Evolutionary conservation across 2,888 invertebrate genomes (phyloP).

Genomic region (Tricholauxania praeusta): DNA sequence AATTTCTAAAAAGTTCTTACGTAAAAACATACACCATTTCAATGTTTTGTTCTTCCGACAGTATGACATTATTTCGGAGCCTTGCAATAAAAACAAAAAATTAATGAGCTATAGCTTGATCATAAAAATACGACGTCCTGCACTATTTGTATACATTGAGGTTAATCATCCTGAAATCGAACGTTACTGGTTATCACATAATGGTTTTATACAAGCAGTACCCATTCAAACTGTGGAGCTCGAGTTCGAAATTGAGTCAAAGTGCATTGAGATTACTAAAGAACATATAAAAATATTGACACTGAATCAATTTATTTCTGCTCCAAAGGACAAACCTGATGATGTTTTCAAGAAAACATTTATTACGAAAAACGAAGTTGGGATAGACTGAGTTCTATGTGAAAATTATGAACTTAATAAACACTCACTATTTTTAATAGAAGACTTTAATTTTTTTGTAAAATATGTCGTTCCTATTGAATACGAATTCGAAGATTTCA

Average conservation of each 20-base stretch:
- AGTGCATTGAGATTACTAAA: conserved; percentile 52
- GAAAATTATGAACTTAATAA: no score
- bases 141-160: conserved; percentile 65
- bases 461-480: no score
- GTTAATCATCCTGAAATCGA: conserved; percentile 51
- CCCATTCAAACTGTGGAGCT: conserved; percentile 61
- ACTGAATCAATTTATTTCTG: conserved; percentile 62
- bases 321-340: background rate
- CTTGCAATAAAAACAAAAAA: conserved; percentile 46
- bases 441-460: no score
- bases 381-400: no score
- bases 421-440: no score
- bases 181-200: conserved; percentile 61
- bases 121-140: conserved; percentile 59
- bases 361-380: no score
- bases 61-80: conserved; percentile 56
- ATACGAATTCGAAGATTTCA: no score
- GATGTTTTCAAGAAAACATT: background rate
- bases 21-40: background rate
- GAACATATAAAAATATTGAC: conserved; percentile 61
- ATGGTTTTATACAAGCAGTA: conserved; percentile 64
- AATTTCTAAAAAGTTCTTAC: background rate
- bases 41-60: conserved; percentile 41
- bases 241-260: conserved; percentile 51
- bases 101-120: conserved; percentile 56